Percentiles rank a stretch among this genome's conserved stretches.
Conservation (phyloP, 2,888 invertebrate species). For the Crocallis elinguaria region DNA sequence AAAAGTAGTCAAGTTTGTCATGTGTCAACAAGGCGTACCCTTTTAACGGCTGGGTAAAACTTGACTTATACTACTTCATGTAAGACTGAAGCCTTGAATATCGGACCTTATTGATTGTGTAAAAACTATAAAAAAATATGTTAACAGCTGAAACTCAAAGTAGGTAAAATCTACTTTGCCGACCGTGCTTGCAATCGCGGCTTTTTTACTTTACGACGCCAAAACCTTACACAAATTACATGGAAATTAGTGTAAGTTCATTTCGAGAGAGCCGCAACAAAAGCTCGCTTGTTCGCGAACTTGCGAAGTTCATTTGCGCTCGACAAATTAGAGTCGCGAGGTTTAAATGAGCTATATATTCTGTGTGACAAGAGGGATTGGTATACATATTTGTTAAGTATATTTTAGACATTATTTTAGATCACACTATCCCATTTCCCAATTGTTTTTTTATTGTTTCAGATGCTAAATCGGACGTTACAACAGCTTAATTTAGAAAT, state of each 20-base stretch:
- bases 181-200: constrained; percentile 44
- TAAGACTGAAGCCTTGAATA: too few species aligned
- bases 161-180: constrained; percentile 10
- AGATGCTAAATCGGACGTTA: constrained; percentile 83
- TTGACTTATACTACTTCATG: too few species aligned
- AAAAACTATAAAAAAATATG: too few species aligned
- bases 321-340: constrained; percentile 28
- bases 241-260: constrained; percentile 69
- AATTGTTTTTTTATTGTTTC: constrained; percentile 58
- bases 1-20: too few species aligned
- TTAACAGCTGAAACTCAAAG: too few species aligned
- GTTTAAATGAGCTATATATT: constrained; percentile 20
- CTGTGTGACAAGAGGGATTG: not conserved
- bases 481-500: constrained; percentile 57
- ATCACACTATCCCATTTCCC: too few species aligned
- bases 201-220: constrained; percentile 63
- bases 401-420: too few species aligned
- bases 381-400: too few species aligned
- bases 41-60: too few species aligned
- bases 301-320: constrained; percentile 48
- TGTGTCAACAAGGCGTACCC: too few species aligned
- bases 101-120: too few species aligned
- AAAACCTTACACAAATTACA: constrained; percentile 69
- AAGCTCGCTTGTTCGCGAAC: constrained; percentile 40
- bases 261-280: constrained; percentile 52